phyloP scores from a whole-genome alignment of 2,113 vertebrate genomes.

The Periophthalmus modestus region DNA sequence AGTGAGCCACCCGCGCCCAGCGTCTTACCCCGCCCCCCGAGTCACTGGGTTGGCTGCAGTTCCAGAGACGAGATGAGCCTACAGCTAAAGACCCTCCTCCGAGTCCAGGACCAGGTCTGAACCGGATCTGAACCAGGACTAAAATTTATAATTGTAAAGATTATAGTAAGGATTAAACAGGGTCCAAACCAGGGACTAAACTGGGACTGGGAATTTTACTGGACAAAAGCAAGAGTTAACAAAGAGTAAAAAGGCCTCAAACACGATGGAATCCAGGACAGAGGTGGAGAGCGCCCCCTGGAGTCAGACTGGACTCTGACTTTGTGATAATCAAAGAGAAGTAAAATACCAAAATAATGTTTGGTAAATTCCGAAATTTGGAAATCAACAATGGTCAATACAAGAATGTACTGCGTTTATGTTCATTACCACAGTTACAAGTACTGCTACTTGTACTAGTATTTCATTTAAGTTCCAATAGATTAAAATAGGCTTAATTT shows the following conservation, averaged over 20 bases:
- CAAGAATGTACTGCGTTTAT: too few relatives aligned
- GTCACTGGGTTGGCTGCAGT: slow-evolving; percentile 87
- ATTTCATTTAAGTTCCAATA: too few relatives aligned
- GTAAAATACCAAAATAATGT: too few relatives aligned
- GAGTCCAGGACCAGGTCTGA: background rate
- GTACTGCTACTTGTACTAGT: too few relatives aligned
- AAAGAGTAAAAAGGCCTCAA: background rate
- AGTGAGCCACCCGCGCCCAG: slow-evolving; percentile 96
- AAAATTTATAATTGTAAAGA: background rate
- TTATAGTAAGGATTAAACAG: background rate
- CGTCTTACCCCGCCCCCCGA: slow-evolving; percentile 93
- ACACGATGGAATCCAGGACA: background rate
- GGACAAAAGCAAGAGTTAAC: background rate
- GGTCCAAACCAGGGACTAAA: background rate
- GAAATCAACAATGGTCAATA: too few relatives aligned
- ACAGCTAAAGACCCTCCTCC: background rate
- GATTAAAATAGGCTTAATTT: too few relatives aligned
- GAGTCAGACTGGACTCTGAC: too few relatives aligned
- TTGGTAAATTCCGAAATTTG: too few relatives aligned
- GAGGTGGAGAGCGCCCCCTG: too few relatives aligned
- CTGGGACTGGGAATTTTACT: background rate
- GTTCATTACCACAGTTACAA: too few relatives aligned
- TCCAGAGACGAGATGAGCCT: background rate
- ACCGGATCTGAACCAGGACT: background rate
- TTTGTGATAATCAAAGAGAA: too few relatives aligned